Evolutionary conservation across 2,797 vertebrate genomes (phyloP).

Genomic region (Sebastes steindachneri): DNA sequence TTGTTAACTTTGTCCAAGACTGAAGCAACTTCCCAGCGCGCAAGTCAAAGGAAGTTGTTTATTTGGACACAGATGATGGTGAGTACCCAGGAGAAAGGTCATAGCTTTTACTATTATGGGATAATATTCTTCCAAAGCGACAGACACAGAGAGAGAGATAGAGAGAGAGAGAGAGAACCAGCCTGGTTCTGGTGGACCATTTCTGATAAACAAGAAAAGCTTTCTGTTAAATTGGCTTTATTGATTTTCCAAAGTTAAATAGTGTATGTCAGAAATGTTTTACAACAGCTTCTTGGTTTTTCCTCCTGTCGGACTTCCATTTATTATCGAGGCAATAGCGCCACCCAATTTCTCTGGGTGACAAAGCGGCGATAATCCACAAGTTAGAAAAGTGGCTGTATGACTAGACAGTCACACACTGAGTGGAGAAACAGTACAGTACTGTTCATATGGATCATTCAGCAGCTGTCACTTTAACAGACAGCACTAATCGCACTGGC

Average conservation of each 20-base stretch:
- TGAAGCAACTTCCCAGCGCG: background rate
- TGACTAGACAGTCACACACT: background rate
- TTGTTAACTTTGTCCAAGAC: background rate
- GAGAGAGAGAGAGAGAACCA: background rate
- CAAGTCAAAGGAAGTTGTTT: conserved; percentile 10
- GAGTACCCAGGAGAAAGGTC: conserved; percentile 32
- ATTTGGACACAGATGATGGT: conserved; percentile 9
- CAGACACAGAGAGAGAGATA: background rate
- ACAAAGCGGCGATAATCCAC: background rate
- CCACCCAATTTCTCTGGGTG: background rate
- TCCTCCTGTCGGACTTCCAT: conserved; percentile 9
- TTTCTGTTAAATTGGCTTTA: conserved; percentile 56
- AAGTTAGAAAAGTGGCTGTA: background rate
- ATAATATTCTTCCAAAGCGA: conserved; percentile 6
- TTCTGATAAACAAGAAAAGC: conserved; percentile 48
- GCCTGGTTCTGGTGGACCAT: background rate
- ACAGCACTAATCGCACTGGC: background rate
- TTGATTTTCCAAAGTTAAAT: conserved; percentile 61
- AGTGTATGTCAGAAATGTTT: conserved; percentile 59
- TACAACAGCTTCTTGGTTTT: conserved; percentile 38
- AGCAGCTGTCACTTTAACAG: background rate
- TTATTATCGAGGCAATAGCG: conserved; percentile 9
- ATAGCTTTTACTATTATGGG: conserved; percentile 23
- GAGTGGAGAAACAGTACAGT: background rate
- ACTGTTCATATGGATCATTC: background rate